Evolutionary conservation across 2,113 vertebrate genomes (phyloP), one percentile per base, ranked within the genome.

Genomic region (Sinocyclocheilus anophthalmus): DNA sequence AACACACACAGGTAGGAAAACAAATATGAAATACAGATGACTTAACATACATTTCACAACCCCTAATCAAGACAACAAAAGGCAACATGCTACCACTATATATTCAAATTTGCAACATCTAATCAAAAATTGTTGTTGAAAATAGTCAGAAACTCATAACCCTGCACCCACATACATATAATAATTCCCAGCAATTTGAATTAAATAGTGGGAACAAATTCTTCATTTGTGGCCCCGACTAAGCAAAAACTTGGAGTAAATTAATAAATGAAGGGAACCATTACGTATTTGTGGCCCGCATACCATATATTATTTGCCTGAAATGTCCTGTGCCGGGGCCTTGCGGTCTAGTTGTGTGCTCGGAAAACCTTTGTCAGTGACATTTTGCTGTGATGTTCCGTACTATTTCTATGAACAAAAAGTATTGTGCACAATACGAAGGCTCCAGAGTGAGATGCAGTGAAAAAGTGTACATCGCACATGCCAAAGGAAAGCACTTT

Each of bases 1-100:
- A 93, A 67, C 59, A 85, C 30, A 72, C 39, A 30, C 24, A 70
- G 24, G 24, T 18, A 61, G 20, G 48, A 22, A 73, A 48, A 55
- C 53, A 79, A 48, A 83, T 8, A 63, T 39, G 30, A 14, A 16
- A 14, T 48, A 12, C 30, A 30, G 30, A 67, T 78, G 18, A 22
- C 16, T 42, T 7, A 13, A 16, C 55, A 39, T 78, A 13, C 5
- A n/a, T 7, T 14, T 45, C 18, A 59, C 55, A 59, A 22, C 1
- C 55, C 20, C 20, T 59, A 8, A 22, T 24, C 39, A 48, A 61
- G 3, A 13, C n/a, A 39, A 14, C 30, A 59, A 39, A 79, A 18
- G 24, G 5, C 13, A 76, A 26, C n/a, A 26, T 53, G n/a, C n/a
- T 13, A 11, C n/a, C n/a, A 24, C 10, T 5, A 13, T 24, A 11